Evolutionary conservation across 2,797 vertebrate species (phyloP), one percentile per base, ranked within the genome.

Genomic region (Lophius americanus): DNA sequence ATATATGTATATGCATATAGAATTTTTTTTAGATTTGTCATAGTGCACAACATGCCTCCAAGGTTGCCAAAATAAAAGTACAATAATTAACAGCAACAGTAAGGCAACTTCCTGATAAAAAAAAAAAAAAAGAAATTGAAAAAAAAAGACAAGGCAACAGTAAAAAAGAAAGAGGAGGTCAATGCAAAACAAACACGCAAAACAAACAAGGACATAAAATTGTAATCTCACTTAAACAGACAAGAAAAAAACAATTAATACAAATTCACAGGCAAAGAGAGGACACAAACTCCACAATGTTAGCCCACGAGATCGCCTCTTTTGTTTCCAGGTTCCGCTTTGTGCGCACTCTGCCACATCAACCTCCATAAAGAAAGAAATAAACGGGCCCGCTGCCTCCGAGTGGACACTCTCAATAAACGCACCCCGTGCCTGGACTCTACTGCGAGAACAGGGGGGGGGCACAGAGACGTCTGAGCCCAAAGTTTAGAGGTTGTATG

Each of bases 331-430:
- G 76, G 57, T 81, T 61, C 82, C 68, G 74, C 58, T 85, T 87
- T 91, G 86, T 89, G 86, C 79, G 91, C 81, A 44, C 69, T 82
- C 63, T 44, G 14, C 65, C 75, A 67, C 37, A 54, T 85, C 85
- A 91, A 93, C 93, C 92, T 92, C 92, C 76, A 82, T 92, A 91
- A 93, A 94, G 86, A 93, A 95, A 94, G 85, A 93, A 94, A 93
- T 86, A 91, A 94, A 93, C 64, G 83, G 92, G 91, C 91, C 78
- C 72, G 82, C 87, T 82, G 88, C 87, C 88, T 91, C 89, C 68
- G 91, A 91, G 92, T 87, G 85, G 88, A 86, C 62, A 47, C 85
- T 91, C 89, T 81, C 81, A 90, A 92, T 89, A 87, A 93, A 91
- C 33, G 83, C 76, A 79, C 88, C 85, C 71, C 85, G 82, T 23